Evolutionary conservation across 2,888 invertebrate species (phyloP), one percentile per base, ranked within the genome.

Genomic region (Esperia sulphurella): DNA sequence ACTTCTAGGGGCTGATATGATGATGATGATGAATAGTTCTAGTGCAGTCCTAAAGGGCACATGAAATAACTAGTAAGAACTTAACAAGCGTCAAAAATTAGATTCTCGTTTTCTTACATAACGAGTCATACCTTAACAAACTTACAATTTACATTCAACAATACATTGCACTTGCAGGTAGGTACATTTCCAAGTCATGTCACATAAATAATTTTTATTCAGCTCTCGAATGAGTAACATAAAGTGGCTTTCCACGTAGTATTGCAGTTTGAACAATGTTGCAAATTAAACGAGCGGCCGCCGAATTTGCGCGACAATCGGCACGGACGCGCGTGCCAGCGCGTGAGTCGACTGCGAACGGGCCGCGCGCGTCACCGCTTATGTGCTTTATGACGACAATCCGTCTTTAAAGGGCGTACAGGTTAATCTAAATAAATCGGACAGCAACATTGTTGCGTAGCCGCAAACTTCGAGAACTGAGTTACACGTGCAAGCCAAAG

Each of bases 211-310:
- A 48, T 50, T 41, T 68, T 62, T 65, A 75, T 77, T 75, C 74
- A 69, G 63, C 46, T 50, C 60, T 63, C 69, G 65, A 67, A 63
- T 53, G 54, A 58, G 66, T 59, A 68, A 31, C 37, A 10, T 37
- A 12, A 10, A 6, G 14, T 14, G 39, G 77, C 76, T 78, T 81
- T 83, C 78, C 75, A 79, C 61, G 57, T 49, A 50, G 49, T 52
- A 58, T 64, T 77, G 71, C 69, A 71, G 54, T 74, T 72, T 62
- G 62, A 64, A 81, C 80, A 82, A 77, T 81, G 82, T 84, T 75
- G 83, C 79, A 70, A 80, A 80, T 71, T 61, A 63, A 73, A 71
- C 68, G 67, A 64, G 61, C 55, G 55, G 8, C 63, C 51, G 60
- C 70, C 76, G 68, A 82, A 83, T 77, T 72, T 60, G 75, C 64